A percentile compares a stretch with the other conserved stretches of the same genome.
Evolutionary conservation across 2,797 vertebrate species (phyloP).

Genomic region (Myripristis murdjan): DNA sequence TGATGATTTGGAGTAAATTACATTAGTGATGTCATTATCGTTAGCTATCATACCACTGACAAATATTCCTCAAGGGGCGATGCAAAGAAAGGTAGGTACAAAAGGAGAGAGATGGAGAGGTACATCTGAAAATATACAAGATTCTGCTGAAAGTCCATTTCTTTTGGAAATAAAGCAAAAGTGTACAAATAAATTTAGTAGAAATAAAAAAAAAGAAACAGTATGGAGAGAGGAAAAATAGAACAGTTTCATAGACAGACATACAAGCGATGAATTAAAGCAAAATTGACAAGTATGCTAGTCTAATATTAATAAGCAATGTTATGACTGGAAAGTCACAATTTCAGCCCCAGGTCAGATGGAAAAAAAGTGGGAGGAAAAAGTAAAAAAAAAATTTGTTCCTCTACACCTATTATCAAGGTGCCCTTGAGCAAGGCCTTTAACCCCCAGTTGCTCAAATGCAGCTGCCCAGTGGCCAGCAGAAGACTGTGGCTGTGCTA

Average conservation of each 20-base stretch:
- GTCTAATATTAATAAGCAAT: neutral
- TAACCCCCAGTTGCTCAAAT: neutral
- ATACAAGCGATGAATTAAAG: no score
- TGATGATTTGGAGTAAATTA: constrained; percentile 80
- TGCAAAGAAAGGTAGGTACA: constrained; percentile 38
- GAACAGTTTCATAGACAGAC: neutral
- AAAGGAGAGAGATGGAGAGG: neutral
- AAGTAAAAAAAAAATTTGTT: constrained; percentile 13
- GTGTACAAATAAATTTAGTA: no score
- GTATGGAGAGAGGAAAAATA: no score
- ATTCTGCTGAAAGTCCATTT: neutral
- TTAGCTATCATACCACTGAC: constrained; percentile 67
- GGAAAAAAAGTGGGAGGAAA: neutral
- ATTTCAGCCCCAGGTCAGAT: neutral
- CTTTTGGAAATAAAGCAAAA: neutral
- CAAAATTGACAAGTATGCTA: no score
- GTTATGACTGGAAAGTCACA: neutral
- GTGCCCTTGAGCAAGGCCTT: neutral
- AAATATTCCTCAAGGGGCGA: constrained; percentile 37
- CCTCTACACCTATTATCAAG: constrained; percentile 3
- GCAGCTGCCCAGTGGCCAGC: neutral
- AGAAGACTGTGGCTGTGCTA: neutral
- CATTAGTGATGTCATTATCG: constrained; percentile 76
- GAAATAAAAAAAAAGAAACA: no score
- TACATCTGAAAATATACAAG: constrained; percentile 8